Conservation (phyloP, 2,113 vertebrate genomes). For the Pseudorasbora parva region DNA sequence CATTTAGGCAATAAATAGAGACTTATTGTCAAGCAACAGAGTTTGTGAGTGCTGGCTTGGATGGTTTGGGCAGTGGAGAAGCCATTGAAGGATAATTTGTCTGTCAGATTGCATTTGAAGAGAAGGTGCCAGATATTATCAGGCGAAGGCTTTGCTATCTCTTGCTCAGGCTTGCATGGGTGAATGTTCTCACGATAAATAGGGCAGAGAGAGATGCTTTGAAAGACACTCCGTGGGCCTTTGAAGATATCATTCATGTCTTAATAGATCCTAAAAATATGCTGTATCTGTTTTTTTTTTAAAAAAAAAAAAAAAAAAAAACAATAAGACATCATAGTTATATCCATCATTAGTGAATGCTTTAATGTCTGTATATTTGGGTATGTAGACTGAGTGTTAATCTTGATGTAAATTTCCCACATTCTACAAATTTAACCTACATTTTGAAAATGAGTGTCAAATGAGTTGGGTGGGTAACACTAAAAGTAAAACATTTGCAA, state of each 20-base stretch:
- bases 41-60: conserved; percentile 30
- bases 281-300: neutral
- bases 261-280: neutral
- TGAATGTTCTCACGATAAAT: conserved; percentile 3
- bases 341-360: neutral
- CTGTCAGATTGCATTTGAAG: conserved; percentile 60
- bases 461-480: neutral
- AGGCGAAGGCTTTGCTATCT: conserved; percentile 10
- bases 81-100: conserved; percentile 51
- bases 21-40: conserved; percentile 50
- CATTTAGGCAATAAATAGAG: conserved; percentile 58
- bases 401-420: neutral
- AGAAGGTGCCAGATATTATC: conserved; percentile 48
- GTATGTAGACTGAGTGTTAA: neutral
- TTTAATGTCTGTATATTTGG: neutral
- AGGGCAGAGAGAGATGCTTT: conserved; percentile 10
- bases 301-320: too few species aligned
- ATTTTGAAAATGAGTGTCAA: neutral
- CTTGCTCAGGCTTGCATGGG: neutral
- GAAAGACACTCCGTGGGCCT: neutral
- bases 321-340: conserved; percentile 9
- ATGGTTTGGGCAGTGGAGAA: conserved; percentile 36
- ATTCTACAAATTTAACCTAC: neutral
- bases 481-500: neutral
- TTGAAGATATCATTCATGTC: neutral